These are phyloP conservation scores for Ophonus ardosiacus DNA, from an alignment of 2,888 invertebrate genomes.

Conservation along the genomic window DNA sequence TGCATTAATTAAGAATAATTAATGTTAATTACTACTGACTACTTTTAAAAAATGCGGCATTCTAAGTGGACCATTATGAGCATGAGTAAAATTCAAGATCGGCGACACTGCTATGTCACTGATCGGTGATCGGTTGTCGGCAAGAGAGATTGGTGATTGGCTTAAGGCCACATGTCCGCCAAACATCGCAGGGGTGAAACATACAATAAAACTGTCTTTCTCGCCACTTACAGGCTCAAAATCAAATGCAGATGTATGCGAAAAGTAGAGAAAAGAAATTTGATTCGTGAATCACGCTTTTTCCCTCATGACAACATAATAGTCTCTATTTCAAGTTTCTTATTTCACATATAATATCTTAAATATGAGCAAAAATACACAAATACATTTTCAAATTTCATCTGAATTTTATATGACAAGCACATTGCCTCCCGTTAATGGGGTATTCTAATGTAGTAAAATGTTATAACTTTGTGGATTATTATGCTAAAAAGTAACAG, in stretches of 20 bases:
- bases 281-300: not conserved
- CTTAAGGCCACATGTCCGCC: conserved; percentile 20
- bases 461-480: too few relatives aligned
- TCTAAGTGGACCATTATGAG: too few relatives aligned
- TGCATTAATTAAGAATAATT: too few relatives aligned
- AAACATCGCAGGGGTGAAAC: not conserved
- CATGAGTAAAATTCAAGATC: not conserved
- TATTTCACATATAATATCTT: too few relatives aligned
- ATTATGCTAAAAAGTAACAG: too few relatives aligned
- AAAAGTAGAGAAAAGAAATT: not conserved
- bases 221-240: not conserved
- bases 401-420: too few relatives aligned
- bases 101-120: not conserved
- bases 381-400: too few relatives aligned
- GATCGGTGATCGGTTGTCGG: conserved; percentile 9
- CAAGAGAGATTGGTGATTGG: conserved; percentile 11
- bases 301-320: not conserved
- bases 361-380: too few relatives aligned
- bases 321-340: not conserved
- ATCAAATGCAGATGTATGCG: not conserved
- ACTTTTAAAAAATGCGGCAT: too few relatives aligned
- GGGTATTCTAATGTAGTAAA: too few relatives aligned
- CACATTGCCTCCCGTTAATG: too few relatives aligned
- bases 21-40: too few relatives aligned
- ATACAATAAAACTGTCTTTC: conserved; percentile 10